A percentile compares a stretch with the other conserved stretches of the same genome.
Evolutionary conservation across 2,113 vertebrate species (phyloP).

Genomic region (Recurvirostra avosetta): DNA sequence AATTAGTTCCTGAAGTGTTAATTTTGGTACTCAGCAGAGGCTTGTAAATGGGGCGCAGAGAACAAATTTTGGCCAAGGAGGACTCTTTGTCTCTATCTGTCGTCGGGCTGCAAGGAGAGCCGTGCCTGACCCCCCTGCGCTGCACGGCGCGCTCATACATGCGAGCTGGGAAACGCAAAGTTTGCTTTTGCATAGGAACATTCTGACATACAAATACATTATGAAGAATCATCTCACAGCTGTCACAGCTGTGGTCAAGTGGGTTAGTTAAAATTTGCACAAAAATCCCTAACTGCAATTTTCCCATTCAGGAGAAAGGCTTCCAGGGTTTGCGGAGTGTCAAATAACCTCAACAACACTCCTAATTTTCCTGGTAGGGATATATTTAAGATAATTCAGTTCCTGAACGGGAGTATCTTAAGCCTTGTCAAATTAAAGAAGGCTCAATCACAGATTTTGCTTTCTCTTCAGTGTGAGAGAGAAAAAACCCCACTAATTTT

Average conservation of each 20-base stretch:
- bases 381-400: neutral
- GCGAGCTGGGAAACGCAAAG: accelerated
- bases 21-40: neutral
- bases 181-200: accelerated
- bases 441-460: neutral
- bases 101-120: neutral
- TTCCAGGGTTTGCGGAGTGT: neutral
- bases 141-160: accelerated
- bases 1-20: neutral
- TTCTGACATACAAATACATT: accelerated
- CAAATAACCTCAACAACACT: neutral
- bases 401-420: neutral
- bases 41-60: neutral
- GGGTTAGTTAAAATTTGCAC: neutral
- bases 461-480: neutral
- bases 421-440: neutral
- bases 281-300: neutral
- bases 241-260: neutral
- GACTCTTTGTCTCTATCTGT: neutral
- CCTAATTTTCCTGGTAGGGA: neutral
- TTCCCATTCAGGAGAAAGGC: neutral
- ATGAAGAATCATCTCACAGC: neutral
- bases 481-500: neutral
- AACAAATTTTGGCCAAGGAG: neutral
- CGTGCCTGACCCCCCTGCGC: neutral